Conservation (phyloP, 2,797 vertebrate genomes). For the Momotus momota region DNA sequence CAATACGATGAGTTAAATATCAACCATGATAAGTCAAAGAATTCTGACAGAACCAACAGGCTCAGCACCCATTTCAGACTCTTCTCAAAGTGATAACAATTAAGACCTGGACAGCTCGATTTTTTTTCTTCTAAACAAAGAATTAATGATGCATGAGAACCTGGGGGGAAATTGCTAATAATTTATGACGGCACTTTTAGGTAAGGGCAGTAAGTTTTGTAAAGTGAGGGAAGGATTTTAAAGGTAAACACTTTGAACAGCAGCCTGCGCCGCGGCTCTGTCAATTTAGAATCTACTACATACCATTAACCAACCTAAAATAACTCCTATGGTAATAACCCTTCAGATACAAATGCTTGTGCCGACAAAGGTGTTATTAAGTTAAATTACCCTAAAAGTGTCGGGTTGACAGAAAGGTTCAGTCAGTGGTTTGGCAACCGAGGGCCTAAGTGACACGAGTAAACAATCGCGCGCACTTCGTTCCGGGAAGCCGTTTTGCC, state of each 20-base stretch:
- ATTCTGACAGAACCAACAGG: conserved; percentile 53
- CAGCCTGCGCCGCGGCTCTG: conserved; percentile 72
- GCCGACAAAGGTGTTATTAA: conserved; percentile 83
- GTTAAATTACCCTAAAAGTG: conserved; percentile 85
- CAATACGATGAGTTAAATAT: conserved; percentile 60
- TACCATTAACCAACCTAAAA: conserved; percentile 85
- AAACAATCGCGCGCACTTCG: conserved; percentile 67
- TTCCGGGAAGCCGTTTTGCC: background rate
- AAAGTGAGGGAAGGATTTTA: conserved; percentile 56
- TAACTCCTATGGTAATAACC: conserved; percentile 84
- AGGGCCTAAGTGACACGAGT: conserved; percentile 62
- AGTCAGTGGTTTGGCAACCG: conserved; percentile 77
- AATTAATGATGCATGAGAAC: conserved; percentile 74
- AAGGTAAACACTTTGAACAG: conserved; percentile 79
- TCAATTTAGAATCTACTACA: conserved; percentile 79
- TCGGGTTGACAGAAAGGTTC: conserved; percentile 81
- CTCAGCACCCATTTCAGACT: conserved; percentile 42
- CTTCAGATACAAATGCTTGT: conserved; percentile 77
- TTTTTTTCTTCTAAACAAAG: conserved; percentile 41
- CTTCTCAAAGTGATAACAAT: conserved; percentile 67
- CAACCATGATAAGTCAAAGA: conserved; percentile 42
- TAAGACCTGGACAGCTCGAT: conserved; percentile 72
- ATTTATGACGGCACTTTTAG: conserved; percentile 68
- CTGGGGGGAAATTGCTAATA: conserved; percentile 52
- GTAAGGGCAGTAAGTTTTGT: conserved; percentile 72